Conservation (phyloP, 2,797 vertebrate species). For the Dryobates pubescens region DNA sequence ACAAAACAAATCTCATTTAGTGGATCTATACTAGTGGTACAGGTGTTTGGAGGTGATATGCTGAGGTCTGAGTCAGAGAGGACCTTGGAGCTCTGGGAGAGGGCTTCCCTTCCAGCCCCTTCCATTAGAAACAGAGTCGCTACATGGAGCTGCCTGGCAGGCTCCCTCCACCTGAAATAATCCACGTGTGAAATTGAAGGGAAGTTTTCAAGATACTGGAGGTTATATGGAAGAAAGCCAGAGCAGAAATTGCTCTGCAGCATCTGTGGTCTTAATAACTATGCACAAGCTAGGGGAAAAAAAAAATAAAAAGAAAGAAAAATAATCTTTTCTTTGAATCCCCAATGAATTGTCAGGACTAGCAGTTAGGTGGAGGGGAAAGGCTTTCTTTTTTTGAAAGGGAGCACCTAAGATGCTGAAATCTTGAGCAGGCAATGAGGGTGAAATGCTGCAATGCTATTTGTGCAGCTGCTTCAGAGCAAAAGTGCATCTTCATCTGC, state of each 20-base stretch:
- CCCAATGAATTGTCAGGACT: neutral
- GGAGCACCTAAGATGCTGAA: neutral
- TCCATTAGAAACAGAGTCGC: neutral
- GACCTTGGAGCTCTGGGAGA: neutral
- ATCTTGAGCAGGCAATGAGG: neutral
- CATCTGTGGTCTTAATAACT: neutral
- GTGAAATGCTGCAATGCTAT: neutral
- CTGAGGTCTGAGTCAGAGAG: neutral
- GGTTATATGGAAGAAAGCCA: neutral
- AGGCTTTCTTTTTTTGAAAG: neutral
- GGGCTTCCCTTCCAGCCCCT: neutral
- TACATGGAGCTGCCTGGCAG: neutral
- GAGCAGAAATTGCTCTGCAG: neutral
- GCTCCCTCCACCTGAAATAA: neutral
- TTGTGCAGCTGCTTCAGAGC: conserved; percentile 4
- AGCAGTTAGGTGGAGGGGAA: neutral
- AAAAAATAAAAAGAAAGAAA: neutral
- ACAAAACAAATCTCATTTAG: neutral
- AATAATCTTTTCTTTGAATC: neutral
- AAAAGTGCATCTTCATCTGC: neutral
- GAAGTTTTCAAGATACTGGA: neutral
- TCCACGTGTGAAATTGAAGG: neutral
- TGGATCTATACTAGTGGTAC: neutral
- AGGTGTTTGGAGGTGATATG: neutral
- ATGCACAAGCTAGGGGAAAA: neutral